phyloP scores from a whole-genome alignment of 2,888 invertebrate species.

The Polietes domitor region DNA sequence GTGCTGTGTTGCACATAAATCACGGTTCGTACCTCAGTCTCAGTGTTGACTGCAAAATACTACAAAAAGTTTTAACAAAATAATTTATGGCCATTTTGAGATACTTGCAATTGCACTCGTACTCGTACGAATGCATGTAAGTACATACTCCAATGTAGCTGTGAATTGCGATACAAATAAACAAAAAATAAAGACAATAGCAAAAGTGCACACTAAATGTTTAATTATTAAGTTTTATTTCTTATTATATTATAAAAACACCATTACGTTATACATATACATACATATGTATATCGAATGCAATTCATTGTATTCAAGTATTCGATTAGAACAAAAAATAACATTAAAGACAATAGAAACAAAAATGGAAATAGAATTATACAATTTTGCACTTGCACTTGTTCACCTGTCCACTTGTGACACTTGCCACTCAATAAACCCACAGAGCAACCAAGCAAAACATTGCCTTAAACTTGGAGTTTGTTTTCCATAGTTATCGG shows the following conservation, averaged over 20 bases:
- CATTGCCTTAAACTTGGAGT: background rate
- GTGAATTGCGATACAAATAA: background rate
- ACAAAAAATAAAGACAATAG: slow-evolving; percentile 16
- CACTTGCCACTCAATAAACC: slow-evolving; percentile 29
- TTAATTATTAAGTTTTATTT: slow-evolving; percentile 18
- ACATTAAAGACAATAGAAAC: slow-evolving; percentile 20
- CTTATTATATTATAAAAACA: background rate
- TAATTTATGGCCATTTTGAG: slow-evolving; percentile 27
- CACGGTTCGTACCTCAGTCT: slow-evolving; percentile 5
- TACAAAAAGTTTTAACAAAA: slow-evolving; percentile 14
- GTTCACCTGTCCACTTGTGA: no score
- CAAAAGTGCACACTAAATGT: background rate
- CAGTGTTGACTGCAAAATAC: slow-evolving; percentile 14
- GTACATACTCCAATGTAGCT: background rate
- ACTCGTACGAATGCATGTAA: background rate
- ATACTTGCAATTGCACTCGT: background rate
- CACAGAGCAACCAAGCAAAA: background rate
- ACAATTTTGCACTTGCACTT: slow-evolving; percentile 31
- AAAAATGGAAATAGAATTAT: slow-evolving; percentile 9
- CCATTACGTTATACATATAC: no score
- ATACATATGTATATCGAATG: background rate
- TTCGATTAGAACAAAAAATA: background rate
- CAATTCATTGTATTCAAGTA: background rate
- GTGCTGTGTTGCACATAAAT: slow-evolving; percentile 27
- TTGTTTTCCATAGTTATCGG: background rate